A percentile compares a stretch with the other conserved stretches of the same genome.
These are phyloP conservation scores for Mythimna pallens DNA, from an alignment of 2,888 invertebrate species.

Conservation along the genomic window DNA sequence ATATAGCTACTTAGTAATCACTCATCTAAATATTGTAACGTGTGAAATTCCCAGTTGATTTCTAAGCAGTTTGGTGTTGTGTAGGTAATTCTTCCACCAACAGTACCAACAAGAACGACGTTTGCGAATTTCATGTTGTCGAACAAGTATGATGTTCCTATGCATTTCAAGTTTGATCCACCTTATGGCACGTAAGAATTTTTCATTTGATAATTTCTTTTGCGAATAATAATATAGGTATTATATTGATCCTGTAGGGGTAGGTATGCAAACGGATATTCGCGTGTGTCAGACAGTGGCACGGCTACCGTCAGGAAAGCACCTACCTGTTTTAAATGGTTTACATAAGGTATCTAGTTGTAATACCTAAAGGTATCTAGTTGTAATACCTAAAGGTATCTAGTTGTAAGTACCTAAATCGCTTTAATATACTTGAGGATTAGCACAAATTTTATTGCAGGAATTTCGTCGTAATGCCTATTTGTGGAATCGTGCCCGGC, in stretches of 20 bases:
- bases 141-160: constrained; percentile 82
- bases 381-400: no score
- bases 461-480: constrained; percentile 84
- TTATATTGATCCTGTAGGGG: no score
- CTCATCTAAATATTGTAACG: not conserved
- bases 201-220: not conserved
- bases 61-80: constrained; percentile 16
- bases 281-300: no score
- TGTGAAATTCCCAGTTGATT: not conserved
- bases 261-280: not conserved
- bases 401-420: not conserved
- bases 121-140: constrained; percentile 85
- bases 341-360: no score
- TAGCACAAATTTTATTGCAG: constrained; percentile 63
- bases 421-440: not conserved
- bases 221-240: not conserved
- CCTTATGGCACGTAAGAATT: constrained; percentile 82
- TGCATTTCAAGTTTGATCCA: constrained; percentile 84
- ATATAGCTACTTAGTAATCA: not conserved
- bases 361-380: not conserved
- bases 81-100: constrained; percentile 85
- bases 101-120: constrained; percentile 83
- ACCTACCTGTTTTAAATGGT: no score
- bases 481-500: constrained; percentile 85
- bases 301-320: no score